phyloP scores from a whole-genome alignment of 2,113 vertebrate species.

The Chaenogobius annularis region DNA sequence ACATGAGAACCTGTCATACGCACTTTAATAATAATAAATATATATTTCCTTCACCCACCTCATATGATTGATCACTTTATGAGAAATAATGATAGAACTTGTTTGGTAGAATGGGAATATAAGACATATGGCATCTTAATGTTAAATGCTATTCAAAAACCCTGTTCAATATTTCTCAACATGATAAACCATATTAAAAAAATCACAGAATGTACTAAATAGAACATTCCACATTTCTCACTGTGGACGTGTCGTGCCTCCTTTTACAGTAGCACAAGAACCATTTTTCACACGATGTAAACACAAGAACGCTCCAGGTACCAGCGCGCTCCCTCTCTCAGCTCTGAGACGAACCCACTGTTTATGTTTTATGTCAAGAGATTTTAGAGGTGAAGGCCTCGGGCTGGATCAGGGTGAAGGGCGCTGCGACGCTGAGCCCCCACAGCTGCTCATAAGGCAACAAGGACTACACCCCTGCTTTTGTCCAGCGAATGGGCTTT shows the following conservation, averaged over 20 bases:
- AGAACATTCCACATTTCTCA: not conserved
- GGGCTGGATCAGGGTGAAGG: slow-evolving; percentile 19
- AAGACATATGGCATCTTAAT: too few relatives aligned
- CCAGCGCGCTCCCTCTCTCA: slow-evolving; percentile 9
- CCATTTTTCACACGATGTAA: slow-evolving; percentile 42
- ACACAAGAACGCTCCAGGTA: slow-evolving; percentile 21
- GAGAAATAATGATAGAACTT: too few relatives aligned
- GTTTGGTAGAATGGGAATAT: too few relatives aligned
- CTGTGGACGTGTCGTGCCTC: not conserved
- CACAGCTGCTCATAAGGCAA: slow-evolving; percentile 51
- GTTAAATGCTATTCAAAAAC: too few relatives aligned
- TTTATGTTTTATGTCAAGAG: slow-evolving; percentile 51
- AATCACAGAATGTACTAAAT: not conserved
- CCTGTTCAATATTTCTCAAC: too few relatives aligned
- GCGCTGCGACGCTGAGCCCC: slow-evolving; percentile 27
- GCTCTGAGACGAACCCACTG: slow-evolving; percentile 24
- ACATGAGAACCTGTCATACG: too few relatives aligned
- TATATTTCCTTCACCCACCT: too few relatives aligned
- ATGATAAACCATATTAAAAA: not conserved
- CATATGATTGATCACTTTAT: not conserved
- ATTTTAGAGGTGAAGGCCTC: slow-evolving; percentile 27
- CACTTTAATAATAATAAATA: too few relatives aligned
- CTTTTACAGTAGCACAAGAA: slow-evolving; percentile 30
- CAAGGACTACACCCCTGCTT: not conserved
- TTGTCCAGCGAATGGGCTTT: not conserved